These are phyloP conservation scores for Strix uralensis DNA, from an alignment of 2,113 vertebrate genomes.

Conservation along the genomic window DNA sequence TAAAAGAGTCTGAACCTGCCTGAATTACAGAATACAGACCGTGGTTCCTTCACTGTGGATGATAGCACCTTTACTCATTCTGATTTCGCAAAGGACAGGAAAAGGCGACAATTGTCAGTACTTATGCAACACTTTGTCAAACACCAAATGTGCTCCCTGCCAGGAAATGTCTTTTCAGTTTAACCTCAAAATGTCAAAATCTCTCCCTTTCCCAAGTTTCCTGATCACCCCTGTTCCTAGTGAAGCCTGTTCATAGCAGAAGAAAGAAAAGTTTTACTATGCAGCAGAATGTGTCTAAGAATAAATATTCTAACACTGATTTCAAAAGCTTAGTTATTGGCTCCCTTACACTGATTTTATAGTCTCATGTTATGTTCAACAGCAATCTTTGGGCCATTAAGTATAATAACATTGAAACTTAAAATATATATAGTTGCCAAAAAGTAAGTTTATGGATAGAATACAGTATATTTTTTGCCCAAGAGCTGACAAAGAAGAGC, in stretches of 20 bases:
- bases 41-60: slow-evolving; percentile 23
- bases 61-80: not conserved
- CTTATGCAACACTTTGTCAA: slow-evolving; percentile 41
- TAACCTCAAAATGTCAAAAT: slow-evolving; percentile 70
- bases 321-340: not conserved
- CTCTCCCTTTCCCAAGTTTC: not conserved
- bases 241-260: not conserved
- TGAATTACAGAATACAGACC: slow-evolving; percentile 32
- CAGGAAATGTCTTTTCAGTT: slow-evolving; percentile 44
- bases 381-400: not conserved
- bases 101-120: slow-evolving; percentile 23
- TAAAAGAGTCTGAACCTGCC: not conserved
- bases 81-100: not conserved
- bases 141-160: slow-evolving; percentile 29
- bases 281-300: not conserved
- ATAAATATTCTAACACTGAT: not conserved
- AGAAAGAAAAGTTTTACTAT: not conserved
- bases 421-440: not conserved
- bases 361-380: not conserved
- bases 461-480: not conserved
- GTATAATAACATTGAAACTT: not conserved
- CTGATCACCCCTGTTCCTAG: not conserved
- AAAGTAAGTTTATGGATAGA: not conserved
- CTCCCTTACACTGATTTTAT: not conserved
- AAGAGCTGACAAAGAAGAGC: not conserved